These are phyloP conservation scores for Hystrix brachyura DNA, from an alignment of 2,113 vertebrate genomes.

Conservation along the genomic window DNA sequence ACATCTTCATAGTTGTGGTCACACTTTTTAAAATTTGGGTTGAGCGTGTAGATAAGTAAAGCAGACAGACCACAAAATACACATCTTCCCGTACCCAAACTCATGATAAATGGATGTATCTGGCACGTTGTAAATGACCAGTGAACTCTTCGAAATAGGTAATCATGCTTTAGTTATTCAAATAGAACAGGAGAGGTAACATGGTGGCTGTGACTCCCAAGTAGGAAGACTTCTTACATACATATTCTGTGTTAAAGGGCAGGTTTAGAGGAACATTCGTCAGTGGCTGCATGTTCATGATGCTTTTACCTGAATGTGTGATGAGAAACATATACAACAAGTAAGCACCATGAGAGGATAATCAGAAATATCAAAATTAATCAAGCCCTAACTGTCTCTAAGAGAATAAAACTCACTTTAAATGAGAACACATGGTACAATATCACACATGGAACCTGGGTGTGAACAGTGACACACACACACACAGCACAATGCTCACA, in stretches of 20 bases:
- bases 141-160: neutral
- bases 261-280: neutral
- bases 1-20: neutral
- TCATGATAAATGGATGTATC: neutral
- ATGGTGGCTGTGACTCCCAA: neutral
- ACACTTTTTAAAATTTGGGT: neutral
- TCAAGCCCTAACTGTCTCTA: neutral
- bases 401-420: slow-evolving; percentile 9
- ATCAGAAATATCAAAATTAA: slow-evolving; percentile 30
- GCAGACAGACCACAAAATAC: neutral
- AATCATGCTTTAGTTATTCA: neutral
- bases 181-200: neutral
- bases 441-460: neutral
- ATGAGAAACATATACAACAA: neutral
- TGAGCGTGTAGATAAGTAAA: neutral
- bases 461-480: neutral
- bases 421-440: neutral
- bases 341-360: neutral
- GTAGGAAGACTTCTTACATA: neutral
- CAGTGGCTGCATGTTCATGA: neutral
- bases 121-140: neutral
- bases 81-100: neutral
- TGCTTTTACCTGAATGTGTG: slow-evolving; percentile 7
- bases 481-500: neutral
- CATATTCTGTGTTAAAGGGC: neutral